Conservation (phyloP, 2,113 vertebrate genomes). For the Rhinolophus sinicus region DNA sequence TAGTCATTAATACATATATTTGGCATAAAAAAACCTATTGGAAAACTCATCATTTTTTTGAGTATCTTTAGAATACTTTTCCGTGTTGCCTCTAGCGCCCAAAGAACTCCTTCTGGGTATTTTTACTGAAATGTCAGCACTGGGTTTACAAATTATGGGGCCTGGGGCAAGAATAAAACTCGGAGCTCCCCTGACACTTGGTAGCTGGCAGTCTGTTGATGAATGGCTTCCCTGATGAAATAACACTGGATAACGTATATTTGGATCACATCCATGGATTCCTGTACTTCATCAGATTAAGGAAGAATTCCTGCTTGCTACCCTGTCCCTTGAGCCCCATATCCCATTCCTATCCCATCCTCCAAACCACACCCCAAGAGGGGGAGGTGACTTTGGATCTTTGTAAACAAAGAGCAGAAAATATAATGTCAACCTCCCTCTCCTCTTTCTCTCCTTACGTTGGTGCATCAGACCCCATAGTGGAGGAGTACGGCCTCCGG, state of each 20-base stretch:
- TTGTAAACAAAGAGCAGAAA: not conserved
- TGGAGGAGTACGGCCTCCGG: not conserved
- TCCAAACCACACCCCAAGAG: not conserved
- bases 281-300: not conserved
- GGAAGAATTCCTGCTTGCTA: not conserved
- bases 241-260: not conserved
- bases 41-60: slow-evolving; percentile 62
- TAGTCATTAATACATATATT: slow-evolving; percentile 56
- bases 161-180: slow-evolving; percentile 65
- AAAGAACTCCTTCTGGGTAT: slow-evolving; percentile 45
- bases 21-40: slow-evolving; percentile 69
- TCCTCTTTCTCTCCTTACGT: not conserved
- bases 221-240: slow-evolving; percentile 38
- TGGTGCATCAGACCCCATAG: too few relatives aligned
- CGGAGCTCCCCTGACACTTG: slow-evolving; percentile 46
- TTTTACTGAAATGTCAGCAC: slow-evolving; percentile 65
- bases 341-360: not conserved
- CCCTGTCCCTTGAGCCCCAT: not conserved
- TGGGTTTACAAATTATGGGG: slow-evolving; percentile 62
- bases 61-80: slow-evolving; percentile 62
- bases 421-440: not conserved
- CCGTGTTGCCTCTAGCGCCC: slow-evolving; percentile 27
- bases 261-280: not conserved
- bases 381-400: not conserved
- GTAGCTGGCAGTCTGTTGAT: slow-evolving; percentile 43